Evolutionary conservation across 2,797 vertebrate species (phyloP), one percentile per base, ranked within the genome.

Genomic region (Sebastes jordani): DNA sequence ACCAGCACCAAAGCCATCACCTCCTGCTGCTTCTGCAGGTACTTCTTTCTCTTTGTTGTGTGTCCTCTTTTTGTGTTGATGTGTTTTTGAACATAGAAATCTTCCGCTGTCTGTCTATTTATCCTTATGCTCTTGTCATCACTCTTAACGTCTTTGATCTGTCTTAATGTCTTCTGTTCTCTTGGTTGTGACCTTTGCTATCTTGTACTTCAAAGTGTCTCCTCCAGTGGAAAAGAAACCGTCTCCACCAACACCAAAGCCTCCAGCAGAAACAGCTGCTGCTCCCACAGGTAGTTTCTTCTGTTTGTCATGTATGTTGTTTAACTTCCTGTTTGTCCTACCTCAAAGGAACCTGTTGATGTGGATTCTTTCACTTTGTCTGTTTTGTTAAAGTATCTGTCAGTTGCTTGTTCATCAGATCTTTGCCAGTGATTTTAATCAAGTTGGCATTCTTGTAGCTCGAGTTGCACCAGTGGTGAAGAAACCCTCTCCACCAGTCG

Each of bases 201-300:
- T 91, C 52, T 93, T 94, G 62, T 91, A 46, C 84, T 91, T 16
- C 78, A 27, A 95, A 95, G 93, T 91, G 71, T 80, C 88, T 90
- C 74, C 88, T 81, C 62, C 85, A 91, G 93, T 87, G 73, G 90
- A 92, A 83, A 91, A 63, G 84, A 92, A 90, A 89, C 71, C 54
- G 0, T 78, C 85, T 76, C 61, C 81, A 62, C 62, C 80, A 71
- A 58, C 86, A 83, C 30, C 86, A 85, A 84, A 87, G 72, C 63
- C 74, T 63, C 61, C 62, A 59, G 94, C 94, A 91, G 55, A 96
- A 85, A 95, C 95, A 87, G 83, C 95, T 2, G 78, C 89, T 83
- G 94, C 96, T 85, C 78, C 92, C 73, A 93, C 96, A 97, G 97
- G 97, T 98, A 98, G 84, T 90, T 71, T 87, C 70, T 82, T 71